Conservation (phyloP, 2,888 invertebrate species). For the Leptogaster cylindrica region DNA sequence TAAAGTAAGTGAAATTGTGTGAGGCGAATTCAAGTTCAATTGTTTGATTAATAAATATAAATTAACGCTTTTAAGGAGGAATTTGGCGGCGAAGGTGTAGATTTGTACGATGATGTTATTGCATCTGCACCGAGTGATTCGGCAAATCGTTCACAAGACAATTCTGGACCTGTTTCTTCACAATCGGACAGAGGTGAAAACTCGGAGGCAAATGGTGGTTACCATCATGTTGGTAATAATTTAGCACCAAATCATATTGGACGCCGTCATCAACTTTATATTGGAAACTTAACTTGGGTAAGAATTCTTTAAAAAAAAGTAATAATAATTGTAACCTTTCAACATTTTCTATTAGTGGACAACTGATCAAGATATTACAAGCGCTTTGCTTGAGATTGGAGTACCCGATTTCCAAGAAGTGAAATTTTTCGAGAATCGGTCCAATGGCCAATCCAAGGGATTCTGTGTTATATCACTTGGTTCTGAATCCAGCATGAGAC, state of each 20-base stretch:
- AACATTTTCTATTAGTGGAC: slow-evolving; percentile 84
- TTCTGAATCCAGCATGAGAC: slow-evolving; percentile 87
- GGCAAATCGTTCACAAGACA: slow-evolving; percentile 64
- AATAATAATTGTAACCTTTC: neutral
- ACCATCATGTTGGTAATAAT: slow-evolving; percentile 74
- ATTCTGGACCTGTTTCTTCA: slow-evolving; percentile 67
- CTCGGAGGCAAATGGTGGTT: slow-evolving; percentile 76
- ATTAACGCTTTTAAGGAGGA: slow-evolving; percentile 55
- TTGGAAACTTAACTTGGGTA: slow-evolving; percentile 99
- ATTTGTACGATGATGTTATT: slow-evolving; percentile 95
- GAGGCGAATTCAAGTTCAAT: neutral
- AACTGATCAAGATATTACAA: slow-evolving; percentile 94
- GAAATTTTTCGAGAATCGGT: slow-evolving; percentile 98
- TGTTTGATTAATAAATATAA: slow-evolving; percentile 3
- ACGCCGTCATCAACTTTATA: slow-evolving; percentile 89
- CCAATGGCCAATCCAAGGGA: slow-evolving; percentile 98
- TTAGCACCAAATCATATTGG: slow-evolving; percentile 73
- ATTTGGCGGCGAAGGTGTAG: slow-evolving; percentile 70
- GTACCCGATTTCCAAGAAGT: slow-evolving; percentile 95
- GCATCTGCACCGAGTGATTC: slow-evolving; percentile 79
- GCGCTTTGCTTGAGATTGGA: slow-evolving; percentile 86
- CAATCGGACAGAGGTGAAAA: slow-evolving; percentile 65
- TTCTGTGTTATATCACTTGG: slow-evolving; percentile 96
- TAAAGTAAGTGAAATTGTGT: slow-evolving; percentile 58
- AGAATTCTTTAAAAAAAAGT: slow-evolving; percentile 54